Percentiles rank a stretch among this genome's conserved stretches.
phyloP scores from a whole-genome alignment of 2,113 vertebrate species.

The Girardinichthys multiradiatus region DNA sequence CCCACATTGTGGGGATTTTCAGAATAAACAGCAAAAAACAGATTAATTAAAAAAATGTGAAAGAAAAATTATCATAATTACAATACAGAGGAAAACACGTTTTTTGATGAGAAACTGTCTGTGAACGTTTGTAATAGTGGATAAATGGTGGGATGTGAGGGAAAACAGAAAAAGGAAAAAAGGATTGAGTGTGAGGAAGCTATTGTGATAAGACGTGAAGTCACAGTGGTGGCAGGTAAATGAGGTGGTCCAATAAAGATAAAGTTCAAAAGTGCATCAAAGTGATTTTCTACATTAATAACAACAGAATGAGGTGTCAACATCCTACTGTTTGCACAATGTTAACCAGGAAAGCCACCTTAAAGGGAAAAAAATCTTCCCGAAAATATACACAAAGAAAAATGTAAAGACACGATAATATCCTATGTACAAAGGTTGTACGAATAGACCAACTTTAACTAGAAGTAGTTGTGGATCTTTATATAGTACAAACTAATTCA shows the following conservation, averaged over 20 bases:
- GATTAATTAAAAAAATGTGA: too few relatives aligned
- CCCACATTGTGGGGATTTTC: too few relatives aligned
- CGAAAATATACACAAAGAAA: conserved; percentile 29
- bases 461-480: neutral
- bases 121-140: too few relatives aligned
- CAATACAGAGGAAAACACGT: too few relatives aligned
- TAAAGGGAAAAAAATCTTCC: conserved; percentile 26
- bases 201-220: conserved; percentile 16
- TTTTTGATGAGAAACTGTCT: too few relatives aligned
- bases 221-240: conserved; percentile 19
- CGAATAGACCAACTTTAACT: conserved; percentile 20
- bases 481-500: conserved; percentile 24
- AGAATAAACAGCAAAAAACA: too few relatives aligned
- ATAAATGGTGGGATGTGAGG: neutral
- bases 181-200: neutral
- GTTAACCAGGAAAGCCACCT: conserved; percentile 11
- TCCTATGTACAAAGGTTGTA: conserved; percentile 13
- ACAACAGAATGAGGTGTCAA: conserved; percentile 28
- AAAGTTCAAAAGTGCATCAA: conserved; percentile 44
- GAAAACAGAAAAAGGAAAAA: neutral
- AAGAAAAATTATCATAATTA: too few relatives aligned
- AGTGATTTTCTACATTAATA: conserved; percentile 53
- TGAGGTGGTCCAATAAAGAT: conserved; percentile 20
- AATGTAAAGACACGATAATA: conserved; percentile 6
- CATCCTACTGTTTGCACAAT: neutral